Conservation (phyloP, 2,797 vertebrate genomes). For the Pangasius macronema region DNA sequence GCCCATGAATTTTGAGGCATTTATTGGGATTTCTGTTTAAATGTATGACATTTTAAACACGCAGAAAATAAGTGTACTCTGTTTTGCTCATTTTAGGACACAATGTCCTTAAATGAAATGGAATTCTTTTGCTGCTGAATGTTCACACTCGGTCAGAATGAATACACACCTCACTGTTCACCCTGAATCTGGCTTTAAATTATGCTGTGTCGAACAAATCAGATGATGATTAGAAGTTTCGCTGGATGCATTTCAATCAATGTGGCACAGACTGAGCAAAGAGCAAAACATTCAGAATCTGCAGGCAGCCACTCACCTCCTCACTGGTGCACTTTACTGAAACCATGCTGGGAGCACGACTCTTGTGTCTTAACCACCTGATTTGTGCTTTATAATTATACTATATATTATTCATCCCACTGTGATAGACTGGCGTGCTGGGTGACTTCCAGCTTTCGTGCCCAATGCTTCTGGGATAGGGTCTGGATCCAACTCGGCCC, state of each 20-base stretch:
- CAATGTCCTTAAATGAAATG: neutral
- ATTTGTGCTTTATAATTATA: neutral
- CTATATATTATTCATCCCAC: neutral
- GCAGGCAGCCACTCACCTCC: conserved; percentile 9
- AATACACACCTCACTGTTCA: neutral
- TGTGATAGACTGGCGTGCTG: neutral
- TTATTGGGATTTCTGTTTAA: neutral
- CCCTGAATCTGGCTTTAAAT: neutral
- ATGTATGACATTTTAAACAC: neutral
- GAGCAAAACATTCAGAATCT: conserved; percentile 1
- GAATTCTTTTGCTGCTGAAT: neutral
- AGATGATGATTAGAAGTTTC: conserved; percentile 3
- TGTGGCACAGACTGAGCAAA: conserved; percentile 3
- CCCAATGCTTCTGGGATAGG: neutral
- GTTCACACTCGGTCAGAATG: neutral
- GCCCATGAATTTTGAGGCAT: no score
- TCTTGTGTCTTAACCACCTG: neutral
- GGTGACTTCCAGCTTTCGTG: neutral
- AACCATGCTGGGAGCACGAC: neutral
- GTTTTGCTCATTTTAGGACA: neutral
- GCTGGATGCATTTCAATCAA: neutral
- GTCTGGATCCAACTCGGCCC: neutral
- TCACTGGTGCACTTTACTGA: neutral
- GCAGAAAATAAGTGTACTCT: neutral
- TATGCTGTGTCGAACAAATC: neutral